A percentile compares a stretch with the other conserved stretches of the same genome.
Conservation (phyloP, 1,140 invertebrate species). For the Trissolcus basalis region DNA sequence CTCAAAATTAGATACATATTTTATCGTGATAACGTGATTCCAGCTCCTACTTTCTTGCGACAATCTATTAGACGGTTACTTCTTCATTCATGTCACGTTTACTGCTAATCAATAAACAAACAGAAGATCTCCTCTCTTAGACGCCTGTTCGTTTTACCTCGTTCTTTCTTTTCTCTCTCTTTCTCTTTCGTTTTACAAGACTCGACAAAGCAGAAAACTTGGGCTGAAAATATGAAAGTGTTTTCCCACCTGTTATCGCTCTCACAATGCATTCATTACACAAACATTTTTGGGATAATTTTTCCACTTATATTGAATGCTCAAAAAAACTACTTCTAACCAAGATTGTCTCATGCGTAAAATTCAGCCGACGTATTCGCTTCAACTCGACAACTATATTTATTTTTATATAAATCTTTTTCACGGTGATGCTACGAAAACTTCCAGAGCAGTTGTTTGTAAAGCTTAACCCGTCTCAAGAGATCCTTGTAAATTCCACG, state of each 20-base stretch:
- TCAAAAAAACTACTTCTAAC: background rate
- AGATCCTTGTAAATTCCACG: constrained; percentile 57
- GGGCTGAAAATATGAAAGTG: background rate
- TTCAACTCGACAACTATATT: constrained; percentile 21
- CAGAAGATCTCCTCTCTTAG: constrained; percentile 20
- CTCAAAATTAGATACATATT: constrained; percentile 48
- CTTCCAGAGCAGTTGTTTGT: constrained; percentile 28
- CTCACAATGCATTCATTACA: too few relatives aligned
- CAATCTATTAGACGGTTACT: constrained; percentile 19
- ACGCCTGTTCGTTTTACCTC: constrained; percentile 31
- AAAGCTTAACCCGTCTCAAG: constrained; percentile 45
- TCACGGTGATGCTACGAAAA: constrained; percentile 16
- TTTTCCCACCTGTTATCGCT: background rate
- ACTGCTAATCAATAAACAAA: constrained; percentile 28
- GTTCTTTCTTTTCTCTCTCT: background rate
- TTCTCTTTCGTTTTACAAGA: too few relatives aligned
- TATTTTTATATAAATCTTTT: constrained; percentile 42
- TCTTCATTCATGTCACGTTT: constrained; percentile 29
- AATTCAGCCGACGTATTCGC: background rate
- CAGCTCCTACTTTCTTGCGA: constrained; percentile 21
- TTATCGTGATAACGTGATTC: constrained; percentile 39
- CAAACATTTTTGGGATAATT: too few relatives aligned
- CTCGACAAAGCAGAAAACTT: too few relatives aligned
- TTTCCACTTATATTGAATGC: background rate
- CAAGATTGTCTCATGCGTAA: background rate